A percentile compares a stretch with the other conserved stretches of the same genome.
Evolutionary conservation across 2,888 invertebrate genomes (phyloP).

Genomic region (Hetaerina titia): DNA sequence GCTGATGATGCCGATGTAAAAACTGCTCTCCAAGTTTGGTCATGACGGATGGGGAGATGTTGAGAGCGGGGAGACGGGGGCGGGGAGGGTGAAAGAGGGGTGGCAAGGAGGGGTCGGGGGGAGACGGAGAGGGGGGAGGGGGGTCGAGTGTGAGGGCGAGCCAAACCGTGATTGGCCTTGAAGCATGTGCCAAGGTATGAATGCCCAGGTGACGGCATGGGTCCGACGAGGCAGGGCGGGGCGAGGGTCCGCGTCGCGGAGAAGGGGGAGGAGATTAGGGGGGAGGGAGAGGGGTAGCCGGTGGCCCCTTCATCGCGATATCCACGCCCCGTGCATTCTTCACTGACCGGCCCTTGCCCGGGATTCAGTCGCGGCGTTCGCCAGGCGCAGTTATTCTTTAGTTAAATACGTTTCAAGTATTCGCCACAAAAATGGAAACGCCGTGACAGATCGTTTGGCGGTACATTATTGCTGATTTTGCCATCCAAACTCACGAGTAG

Average conservation of each 20-base stretch:
- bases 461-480: no score
- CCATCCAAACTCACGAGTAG: no score
- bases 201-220: background rate
- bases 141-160: background rate
- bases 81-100: background rate
- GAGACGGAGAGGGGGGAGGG: background rate
- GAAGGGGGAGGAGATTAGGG: background rate
- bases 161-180: slow-evolving; percentile 65
- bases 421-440: no score
- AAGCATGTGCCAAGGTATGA: slow-evolving; percentile 48
- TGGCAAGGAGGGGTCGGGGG: background rate
- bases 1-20: slow-evolving; percentile 33
- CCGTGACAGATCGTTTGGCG: background rate
- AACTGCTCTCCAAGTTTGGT: slow-evolving; percentile 63
- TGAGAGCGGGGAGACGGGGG: background rate
- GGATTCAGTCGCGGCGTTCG: background rate
- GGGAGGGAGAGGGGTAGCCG: background rate
- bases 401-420: background rate
- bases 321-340: slow-evolving; percentile 4
- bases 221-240: background rate
- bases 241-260: background rate
- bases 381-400: background rate
- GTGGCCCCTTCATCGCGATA: background rate
- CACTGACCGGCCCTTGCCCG: slow-evolving; percentile 15
- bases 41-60: slow-evolving; percentile 33